Conservation (phyloP, 2,888 invertebrate genomes). For the Agrochola macilenta region DNA sequence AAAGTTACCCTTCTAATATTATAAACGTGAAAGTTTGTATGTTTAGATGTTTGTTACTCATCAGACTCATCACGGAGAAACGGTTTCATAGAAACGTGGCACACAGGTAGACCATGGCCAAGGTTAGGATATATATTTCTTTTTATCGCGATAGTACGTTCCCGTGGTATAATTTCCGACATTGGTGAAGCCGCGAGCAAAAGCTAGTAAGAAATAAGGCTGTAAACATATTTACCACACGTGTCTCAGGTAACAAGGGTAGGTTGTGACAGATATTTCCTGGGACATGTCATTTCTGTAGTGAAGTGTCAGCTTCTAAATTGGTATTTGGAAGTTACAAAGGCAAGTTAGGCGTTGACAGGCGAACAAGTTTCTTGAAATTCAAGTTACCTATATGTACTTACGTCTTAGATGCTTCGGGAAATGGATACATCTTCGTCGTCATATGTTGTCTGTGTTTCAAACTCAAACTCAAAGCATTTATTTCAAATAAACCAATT, state of each 20-base stretch:
- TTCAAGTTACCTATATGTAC: not conserved
- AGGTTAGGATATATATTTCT: not conserved
- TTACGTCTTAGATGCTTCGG: not conserved
- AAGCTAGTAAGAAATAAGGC: conserved; percentile 3
- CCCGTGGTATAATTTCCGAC: not conserved
- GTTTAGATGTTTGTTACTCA: not conserved
- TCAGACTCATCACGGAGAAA: not conserved
- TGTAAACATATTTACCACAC: conserved; percentile 11
- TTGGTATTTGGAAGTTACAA: conserved; percentile 39
- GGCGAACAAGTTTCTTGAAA: conserved; percentile 18
- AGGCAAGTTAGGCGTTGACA: conserved; percentile 21
- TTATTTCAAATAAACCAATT: too few relatives aligned
- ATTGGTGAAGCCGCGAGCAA: not conserved
- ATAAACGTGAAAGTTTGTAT: not conserved
- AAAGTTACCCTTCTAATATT: not conserved
- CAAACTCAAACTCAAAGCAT: too few relatives aligned
- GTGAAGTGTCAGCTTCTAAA: conserved; percentile 30
- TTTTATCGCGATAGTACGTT: not conserved
- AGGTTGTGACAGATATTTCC: conserved; percentile 31
- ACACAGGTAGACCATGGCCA: not conserved
- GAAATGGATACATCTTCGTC: not conserved
- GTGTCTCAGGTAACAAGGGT: conserved; percentile 13
- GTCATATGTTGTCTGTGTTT: too few relatives aligned
- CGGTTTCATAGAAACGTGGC: not conserved
- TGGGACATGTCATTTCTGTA: conserved; percentile 2